Evolutionary conservation across 2,113 vertebrate genomes (phyloP).

Genomic region (Aramus guarauna): DNA sequence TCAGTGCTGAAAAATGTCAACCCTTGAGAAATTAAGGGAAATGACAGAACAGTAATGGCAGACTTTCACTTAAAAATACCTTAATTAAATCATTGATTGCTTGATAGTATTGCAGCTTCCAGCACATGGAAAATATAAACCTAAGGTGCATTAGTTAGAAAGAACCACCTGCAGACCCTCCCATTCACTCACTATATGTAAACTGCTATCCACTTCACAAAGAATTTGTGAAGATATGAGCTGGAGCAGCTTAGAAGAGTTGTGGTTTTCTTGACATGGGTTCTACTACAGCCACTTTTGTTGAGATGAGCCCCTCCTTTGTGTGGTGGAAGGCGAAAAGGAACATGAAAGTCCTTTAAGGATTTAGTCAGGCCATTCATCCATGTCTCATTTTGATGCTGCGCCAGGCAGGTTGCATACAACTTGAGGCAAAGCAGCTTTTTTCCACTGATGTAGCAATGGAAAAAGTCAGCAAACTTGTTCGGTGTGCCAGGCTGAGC

Average conservation of each 20-base stretch:
- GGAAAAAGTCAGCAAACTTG: not conserved
- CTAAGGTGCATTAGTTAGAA: not conserved
- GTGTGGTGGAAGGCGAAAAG: not conserved
- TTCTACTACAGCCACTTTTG: not conserved
- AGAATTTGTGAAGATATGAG: not conserved
- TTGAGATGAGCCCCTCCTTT: not conserved
- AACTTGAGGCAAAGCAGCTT: not conserved
- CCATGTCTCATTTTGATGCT: not conserved
- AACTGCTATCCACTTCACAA: not conserved
- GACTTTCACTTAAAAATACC: constrained; percentile 4
- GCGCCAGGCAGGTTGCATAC: not conserved
- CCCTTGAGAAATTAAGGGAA: constrained; percentile 53
- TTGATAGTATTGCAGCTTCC: not conserved
- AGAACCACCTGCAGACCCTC: not conserved
- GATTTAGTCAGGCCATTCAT: not conserved
- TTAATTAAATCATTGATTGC: constrained; percentile 18
- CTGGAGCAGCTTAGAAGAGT: not conserved
- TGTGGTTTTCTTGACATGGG: not conserved
- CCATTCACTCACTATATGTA: not conserved
- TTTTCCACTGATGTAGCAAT: not conserved
- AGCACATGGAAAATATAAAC: not conserved
- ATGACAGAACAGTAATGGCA: constrained; percentile 29
- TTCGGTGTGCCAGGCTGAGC: not conserved
- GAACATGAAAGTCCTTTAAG: not conserved
- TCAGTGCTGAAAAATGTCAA: constrained; percentile 52